Evolutionary conservation across 92 coral and sea anemone genomes (phyloP).

Genomic region (Parazoanthus swiftii): DNA sequence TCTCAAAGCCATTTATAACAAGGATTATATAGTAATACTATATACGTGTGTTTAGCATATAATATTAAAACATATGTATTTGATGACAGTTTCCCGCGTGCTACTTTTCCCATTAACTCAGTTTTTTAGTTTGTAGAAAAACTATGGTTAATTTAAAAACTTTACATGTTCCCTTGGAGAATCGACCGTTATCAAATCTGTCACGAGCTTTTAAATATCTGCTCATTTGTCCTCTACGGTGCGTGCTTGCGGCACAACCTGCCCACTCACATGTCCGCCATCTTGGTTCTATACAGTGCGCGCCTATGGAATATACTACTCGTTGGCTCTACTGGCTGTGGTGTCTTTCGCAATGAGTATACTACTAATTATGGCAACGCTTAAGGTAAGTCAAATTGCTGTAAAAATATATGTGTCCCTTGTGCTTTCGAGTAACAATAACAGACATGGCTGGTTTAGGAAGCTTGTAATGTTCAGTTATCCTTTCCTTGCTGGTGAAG

Average conservation of each 20-base stretch:
- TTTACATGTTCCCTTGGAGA: too few species aligned
- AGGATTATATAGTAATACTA: too few species aligned
- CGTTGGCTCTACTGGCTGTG: constrained; percentile 24
- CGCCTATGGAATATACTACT: constrained; percentile 37
- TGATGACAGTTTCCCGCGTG: too few species aligned
- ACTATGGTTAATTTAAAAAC: too few species aligned
- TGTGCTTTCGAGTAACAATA: neutral
- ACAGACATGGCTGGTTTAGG: constrained; percentile 8
- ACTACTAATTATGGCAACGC: neutral
- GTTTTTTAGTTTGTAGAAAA: too few species aligned
- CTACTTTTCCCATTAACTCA: too few species aligned
- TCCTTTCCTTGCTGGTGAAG: too few species aligned
- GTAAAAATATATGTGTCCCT: neutral
- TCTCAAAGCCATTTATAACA: too few species aligned
- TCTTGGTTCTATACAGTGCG: neutral
- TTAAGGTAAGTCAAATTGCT: constrained; percentile 1
- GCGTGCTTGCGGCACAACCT: neutral
- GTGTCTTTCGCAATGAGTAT: constrained; percentile 34
- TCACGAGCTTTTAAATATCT: too few species aligned
- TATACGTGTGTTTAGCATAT: too few species aligned
- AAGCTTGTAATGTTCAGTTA: neutral
- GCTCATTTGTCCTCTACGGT: neutral
- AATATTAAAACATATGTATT: too few species aligned
- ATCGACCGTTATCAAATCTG: too few species aligned
- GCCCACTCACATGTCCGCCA: neutral